Evolutionary conservation across 2,797 vertebrate genomes (phyloP), one percentile per base, ranked within the genome.

Genomic region (Carapus acus): DNA sequence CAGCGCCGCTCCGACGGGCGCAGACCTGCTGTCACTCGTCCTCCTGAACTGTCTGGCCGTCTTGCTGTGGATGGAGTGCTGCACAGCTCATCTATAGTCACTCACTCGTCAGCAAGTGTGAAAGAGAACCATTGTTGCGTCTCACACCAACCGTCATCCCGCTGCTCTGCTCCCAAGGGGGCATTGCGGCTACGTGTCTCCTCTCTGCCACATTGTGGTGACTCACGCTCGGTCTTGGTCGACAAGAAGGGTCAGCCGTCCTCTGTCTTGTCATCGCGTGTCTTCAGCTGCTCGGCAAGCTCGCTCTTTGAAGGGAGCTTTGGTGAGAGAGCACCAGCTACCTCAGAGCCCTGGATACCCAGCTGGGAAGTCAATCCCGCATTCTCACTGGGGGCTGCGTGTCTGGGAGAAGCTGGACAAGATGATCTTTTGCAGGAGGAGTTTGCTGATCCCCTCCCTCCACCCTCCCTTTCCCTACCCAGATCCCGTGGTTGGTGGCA

Each of bases 341-440:
- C 55, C 58, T 62, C 66, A 33, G 61, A 74, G 76, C 74, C 79
- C 74, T 76, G 76, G 77, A 70, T 68, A 65, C 81, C 69, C 57
- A 71, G 69, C 74, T 80, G 69, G 82, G 85, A 87, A n/a, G 84
- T 87, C 87, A 78, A 79, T 65, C 77, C 77, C 66, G 39, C 71
- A 75, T 81, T 83, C 78, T 81, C 77, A 74, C 53, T 37, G 46
- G 69, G n/a, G 73, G 62, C 65, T 54, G 64, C 66, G 55, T 79
- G 80, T 66, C 71, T 65, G 49, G 62, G 80, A 52, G 77, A 82
- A 80, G 64, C 74, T 55, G 49, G 77, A 82, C 73, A 62, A 80
- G 83, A 80, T 85, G 82, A 83, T 85, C 79, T 84, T 77, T 73
- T 84, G 82, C 78, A 83, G 85, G 82, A 87, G 74, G 74, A 78